Conservation (phyloP, 2,113 vertebrate genomes). For the Chionomys nivalis region DNA sequence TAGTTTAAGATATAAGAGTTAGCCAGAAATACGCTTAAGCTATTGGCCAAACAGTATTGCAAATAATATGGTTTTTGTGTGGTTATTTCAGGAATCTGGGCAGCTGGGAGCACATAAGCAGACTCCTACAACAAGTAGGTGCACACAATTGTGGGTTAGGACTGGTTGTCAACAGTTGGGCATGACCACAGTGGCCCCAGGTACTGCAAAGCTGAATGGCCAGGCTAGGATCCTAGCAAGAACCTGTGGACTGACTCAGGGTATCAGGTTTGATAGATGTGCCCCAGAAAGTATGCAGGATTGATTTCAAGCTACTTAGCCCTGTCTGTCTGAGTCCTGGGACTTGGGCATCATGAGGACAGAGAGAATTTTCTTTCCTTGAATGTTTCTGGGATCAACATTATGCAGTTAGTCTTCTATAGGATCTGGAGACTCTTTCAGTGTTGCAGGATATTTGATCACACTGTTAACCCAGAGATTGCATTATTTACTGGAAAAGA, state of each 20-base stretch:
- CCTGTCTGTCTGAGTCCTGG: neutral
- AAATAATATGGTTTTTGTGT: too few relatives aligned
- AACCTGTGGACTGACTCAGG: neutral
- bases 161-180: neutral
- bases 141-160: neutral
- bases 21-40: too few relatives aligned
- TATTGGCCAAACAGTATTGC: too few relatives aligned
- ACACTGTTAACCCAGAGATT: neutral
- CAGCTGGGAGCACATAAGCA: too few relatives aligned
- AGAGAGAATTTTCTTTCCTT: neutral
- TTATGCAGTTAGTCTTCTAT: neutral
- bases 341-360: neutral
- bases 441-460: neutral
- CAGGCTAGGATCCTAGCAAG: neutral
- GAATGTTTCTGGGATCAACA: neutral
- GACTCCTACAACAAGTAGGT: neutral
- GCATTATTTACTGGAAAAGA: neutral
- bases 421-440: neutral
- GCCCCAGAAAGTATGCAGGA: neutral
- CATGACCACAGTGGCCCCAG: too few relatives aligned
- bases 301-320: neutral
- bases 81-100: too few relatives aligned
- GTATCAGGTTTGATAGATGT: neutral
- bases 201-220: neutral
- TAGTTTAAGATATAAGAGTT: too few relatives aligned